These are phyloP conservation scores for Amblyteles armatorius DNA, from an alignment of 2,888 invertebrate genomes.

Conservation along the genomic window DNA sequence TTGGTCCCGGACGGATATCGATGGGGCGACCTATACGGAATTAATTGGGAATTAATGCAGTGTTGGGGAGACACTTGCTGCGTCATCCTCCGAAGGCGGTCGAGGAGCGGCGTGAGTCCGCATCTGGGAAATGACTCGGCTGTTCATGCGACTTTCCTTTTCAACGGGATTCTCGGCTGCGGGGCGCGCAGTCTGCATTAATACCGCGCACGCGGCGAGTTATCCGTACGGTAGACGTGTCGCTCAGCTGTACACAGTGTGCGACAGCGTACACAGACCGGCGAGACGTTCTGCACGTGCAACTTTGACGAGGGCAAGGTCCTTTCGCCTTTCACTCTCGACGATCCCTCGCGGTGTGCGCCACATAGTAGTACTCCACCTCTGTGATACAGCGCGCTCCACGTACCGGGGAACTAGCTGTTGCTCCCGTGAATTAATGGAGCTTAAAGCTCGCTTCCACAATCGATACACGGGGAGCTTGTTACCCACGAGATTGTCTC, in stretches of 20 bases:
- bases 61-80: neutral
- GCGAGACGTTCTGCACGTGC: constrained; percentile 36
- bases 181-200: neutral
- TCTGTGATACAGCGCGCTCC: constrained; percentile 6
- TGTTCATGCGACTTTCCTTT: neutral
- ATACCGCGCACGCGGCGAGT: neutral
- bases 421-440: constrained; percentile 59
- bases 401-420: constrained; percentile 48
- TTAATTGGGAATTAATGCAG: constrained; percentile 30
- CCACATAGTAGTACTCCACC: neutral
- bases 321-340: constrained; percentile 59
- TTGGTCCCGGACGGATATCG: neutral
- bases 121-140: neutral
- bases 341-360: constrained; percentile 15
- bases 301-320: constrained; percentile 59
- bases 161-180: neutral
- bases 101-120: neutral
- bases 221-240: neutral
- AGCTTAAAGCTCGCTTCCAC: constrained; percentile 56
- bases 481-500: constrained; percentile 55
- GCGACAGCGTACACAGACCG: constrained; percentile 23
- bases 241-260: constrained; percentile 21
- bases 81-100: constrained; percentile 1
- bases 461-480: constrained; percentile 57
- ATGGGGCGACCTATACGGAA: neutral